phyloP scores from a whole-genome alignment of 2,797 vertebrate genomes.

The Coregonus ussuriensis region DNA sequence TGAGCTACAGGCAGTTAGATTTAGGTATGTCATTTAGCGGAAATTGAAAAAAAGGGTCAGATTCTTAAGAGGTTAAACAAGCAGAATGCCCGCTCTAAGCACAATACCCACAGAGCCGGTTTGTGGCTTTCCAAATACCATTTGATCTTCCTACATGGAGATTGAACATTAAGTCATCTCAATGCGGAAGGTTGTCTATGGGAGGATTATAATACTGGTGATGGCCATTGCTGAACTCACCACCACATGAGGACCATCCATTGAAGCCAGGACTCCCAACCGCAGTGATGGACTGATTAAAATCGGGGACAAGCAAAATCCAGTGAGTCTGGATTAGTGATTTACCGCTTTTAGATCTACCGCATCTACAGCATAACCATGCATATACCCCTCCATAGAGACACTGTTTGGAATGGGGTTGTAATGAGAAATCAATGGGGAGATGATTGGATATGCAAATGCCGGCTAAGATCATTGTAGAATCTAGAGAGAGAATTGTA shows the following conservation, averaged over 20 bases:
- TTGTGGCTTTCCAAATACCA: constrained; percentile 17
- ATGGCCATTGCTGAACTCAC: constrained; percentile 29
- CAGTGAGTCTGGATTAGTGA: background rate
- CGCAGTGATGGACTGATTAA: constrained; percentile 27
- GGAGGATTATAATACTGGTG: constrained; percentile 25
- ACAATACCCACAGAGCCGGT: background rate
- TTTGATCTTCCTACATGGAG: constrained; percentile 38
- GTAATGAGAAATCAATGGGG: constrained; percentile 24
- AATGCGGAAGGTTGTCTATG: constrained; percentile 18
- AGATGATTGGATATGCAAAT: constrained; percentile 33
- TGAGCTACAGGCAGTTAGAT: too few relatives aligned
- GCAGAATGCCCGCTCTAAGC: background rate
- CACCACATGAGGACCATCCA: constrained; percentile 23
- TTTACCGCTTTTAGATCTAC: background rate
- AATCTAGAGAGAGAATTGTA: background rate
- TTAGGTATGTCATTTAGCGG: too few relatives aligned
- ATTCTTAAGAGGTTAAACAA: too few relatives aligned
- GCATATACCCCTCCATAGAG: background rate
- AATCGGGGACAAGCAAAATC: background rate
- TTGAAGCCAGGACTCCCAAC: constrained; percentile 8
- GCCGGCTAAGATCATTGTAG: background rate
- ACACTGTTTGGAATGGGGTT: constrained; percentile 16
- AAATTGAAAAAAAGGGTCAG: too few relatives aligned
- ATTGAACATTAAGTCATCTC: constrained; percentile 35
- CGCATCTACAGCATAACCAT: background rate